Conservation (phyloP, 1,140 invertebrate species). For the Wiebesia pumilae region DNA sequence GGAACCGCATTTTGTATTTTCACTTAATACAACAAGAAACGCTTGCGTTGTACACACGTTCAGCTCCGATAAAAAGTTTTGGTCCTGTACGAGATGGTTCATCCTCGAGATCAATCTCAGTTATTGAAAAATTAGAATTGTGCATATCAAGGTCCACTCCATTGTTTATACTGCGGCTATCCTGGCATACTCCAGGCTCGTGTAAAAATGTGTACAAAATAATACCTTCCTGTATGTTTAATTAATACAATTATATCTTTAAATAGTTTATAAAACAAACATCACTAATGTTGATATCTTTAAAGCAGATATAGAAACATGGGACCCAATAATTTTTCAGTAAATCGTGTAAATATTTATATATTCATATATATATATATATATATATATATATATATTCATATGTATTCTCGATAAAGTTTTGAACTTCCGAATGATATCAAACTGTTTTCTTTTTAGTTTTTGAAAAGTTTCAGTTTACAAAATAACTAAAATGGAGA, state of each 20-base stretch:
- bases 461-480: not conserved
- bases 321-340: not conserved
- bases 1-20: no score
- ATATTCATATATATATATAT: slow-evolving; percentile 20
- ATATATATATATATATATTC: slow-evolving; percentile 30
- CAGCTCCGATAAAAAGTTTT: not conserved
- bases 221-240: slow-evolving; percentile 2
- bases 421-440: slow-evolving; percentile 21
- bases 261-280: slow-evolving; percentile 21
- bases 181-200: not conserved
- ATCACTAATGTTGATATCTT: not conserved
- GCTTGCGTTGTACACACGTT: not conserved
- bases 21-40: no score
- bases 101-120: not conserved
- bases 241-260: slow-evolving; percentile 1
- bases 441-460: not conserved
- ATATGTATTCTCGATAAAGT: slow-evolving; percentile 9
- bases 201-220: slow-evolving; percentile 5
- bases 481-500: slow-evolving; percentile 1
- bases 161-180: not conserved
- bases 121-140: not conserved
- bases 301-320: slow-evolving; percentile 12
- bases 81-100: not conserved
- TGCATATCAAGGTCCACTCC: not conserved
- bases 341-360: slow-evolving; percentile 39